These are phyloP conservation scores for Rhombomys opimus DNA, from an alignment of 2,113 vertebrate genomes.

Conservation along the genomic window DNA sequence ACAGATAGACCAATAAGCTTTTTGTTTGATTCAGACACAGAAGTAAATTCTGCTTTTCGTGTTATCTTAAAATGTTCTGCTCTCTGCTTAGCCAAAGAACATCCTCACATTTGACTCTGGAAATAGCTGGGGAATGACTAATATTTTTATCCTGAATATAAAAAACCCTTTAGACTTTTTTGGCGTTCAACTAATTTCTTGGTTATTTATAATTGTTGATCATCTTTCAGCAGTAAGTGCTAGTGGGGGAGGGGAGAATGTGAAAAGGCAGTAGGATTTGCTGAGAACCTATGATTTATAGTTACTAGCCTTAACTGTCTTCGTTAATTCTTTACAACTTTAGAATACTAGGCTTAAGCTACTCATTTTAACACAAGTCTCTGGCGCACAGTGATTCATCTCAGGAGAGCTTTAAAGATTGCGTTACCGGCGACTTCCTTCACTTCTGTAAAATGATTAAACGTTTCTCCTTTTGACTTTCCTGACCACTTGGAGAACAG, in stretches of 20 bases:
- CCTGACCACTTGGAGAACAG: background rate
- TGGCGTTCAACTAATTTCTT: background rate
- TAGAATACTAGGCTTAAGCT: background rate
- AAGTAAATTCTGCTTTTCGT: slow-evolving; percentile 10
- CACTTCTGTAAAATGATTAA: slow-evolving; percentile 22
- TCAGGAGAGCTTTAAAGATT: background rate
- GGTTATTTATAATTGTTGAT: background rate
- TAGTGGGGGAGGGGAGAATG: background rate
- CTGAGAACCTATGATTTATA: background rate
- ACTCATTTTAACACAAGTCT: background rate
- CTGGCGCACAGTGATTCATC: background rate
- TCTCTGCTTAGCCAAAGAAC: background rate
- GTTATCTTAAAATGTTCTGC: background rate
- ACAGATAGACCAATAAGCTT: background rate
- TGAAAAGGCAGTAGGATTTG: slow-evolving; percentile 13
- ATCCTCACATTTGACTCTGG: background rate
- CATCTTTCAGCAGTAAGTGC: background rate
- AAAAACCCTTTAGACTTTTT: slow-evolving; percentile 10
- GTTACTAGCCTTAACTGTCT: background rate
- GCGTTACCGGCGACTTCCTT: background rate
- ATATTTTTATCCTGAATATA: slow-evolving; percentile 19
- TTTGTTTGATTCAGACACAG: background rate
- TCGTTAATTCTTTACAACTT: slow-evolving; percentile 30
- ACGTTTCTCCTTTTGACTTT: background rate
- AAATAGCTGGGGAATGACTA: background rate